Evolutionary conservation across 1,140 invertebrate species (phyloP), one percentile per base, ranked within the genome.

Genomic region (Dinoponera quadriceps): DNA sequence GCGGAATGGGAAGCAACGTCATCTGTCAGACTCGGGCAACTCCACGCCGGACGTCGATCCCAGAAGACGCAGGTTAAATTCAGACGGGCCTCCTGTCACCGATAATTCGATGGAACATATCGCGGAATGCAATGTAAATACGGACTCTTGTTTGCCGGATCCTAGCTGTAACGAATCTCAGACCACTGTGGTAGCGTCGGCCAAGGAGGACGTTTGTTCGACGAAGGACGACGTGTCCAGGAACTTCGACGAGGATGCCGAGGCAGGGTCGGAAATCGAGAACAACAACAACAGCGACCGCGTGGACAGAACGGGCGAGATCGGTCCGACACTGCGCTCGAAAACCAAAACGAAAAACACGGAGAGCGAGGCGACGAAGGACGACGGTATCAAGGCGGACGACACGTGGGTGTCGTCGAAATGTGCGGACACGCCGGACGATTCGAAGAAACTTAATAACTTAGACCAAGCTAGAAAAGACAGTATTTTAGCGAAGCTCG

Each of bases 1-100:
- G 57, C 93, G 96, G 66, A 97, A 96, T 89, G 96, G 96, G 0
- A 96, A 96, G 89, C 94, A 96, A 49, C 88, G 95, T 25, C 94
- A 95, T 84, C 91, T 95, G 25, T 95, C 95, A 78, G 93, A 94
- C 68, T 90, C 91, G 2, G 90, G 85, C 29, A 87, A 91, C 60
- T 94, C 94, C 38, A 85, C 86, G 65, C 11, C 38, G 1, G 89
- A 93, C 60, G 92, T 95, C 74, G 95, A 95, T 5, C 88, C 91
- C 25, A 95, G 95, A 84, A 95, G 95, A 80, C 83, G 94, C 88
- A 92, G 95, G 87, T 91, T 95, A 49, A 94, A 95, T 77, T 96
- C 96, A 3, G 95, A 95, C 85, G 95, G 90, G 90, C 95, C 90
- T 93, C 93, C 54, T 94, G 94, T 91, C 94, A 95, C 86, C 93